Base-by-base conservation (phyloP, 1,140 invertebrate species). In the Aphelinus certus region DNA sequence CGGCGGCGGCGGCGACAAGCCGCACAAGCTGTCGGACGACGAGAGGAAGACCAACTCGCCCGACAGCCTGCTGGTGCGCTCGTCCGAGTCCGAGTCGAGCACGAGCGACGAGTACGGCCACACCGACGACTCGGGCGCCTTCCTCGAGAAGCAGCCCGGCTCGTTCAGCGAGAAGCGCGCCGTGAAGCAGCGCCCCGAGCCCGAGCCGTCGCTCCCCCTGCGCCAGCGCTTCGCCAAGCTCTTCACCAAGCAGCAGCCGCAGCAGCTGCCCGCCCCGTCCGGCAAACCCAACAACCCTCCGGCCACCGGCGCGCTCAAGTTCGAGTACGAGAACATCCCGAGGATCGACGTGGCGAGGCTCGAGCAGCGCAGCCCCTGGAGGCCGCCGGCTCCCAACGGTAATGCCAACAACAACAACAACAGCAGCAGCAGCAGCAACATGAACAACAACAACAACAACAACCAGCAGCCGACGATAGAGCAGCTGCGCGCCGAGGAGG, bases 271-370 rank as follows among this genome's bases (percentile, higher is more conserved):
- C 0, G 7, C 60, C 4, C 77, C 79, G 5, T 68, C 70, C 1
- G 51, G 73, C 3, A 80, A 79, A 46, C 26, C 83, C 51, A 78
- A 81, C 3, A 53, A 82, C 26, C 82, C 26, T 2, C 65, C 55
- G 6, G 9, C 1, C 1, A 3, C 6, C 1, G 64, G 6, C 1
- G 42, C 61, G 42, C 53, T 66, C n/a, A 83, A 79, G 70, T 87
- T 82, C 62, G 86, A 88, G 2, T 88, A 88, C 51, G 87, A 88
- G 57, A 88, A 88, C 63, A 88, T 88, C 46, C 87, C 87, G 0
- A 78, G 87, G n/a, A 86, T 88, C 71, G 86, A 88, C 42, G 70
- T 88, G 4, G 82, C 84, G 1, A 86, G 83, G 49, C 57, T 88
- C 4, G 86, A 87, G 9, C 86, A 87, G 47, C 43, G 69, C 81